Conservation (phyloP, 1,140 invertebrate genomes). For the Hypsibius dujardini region DNA sequence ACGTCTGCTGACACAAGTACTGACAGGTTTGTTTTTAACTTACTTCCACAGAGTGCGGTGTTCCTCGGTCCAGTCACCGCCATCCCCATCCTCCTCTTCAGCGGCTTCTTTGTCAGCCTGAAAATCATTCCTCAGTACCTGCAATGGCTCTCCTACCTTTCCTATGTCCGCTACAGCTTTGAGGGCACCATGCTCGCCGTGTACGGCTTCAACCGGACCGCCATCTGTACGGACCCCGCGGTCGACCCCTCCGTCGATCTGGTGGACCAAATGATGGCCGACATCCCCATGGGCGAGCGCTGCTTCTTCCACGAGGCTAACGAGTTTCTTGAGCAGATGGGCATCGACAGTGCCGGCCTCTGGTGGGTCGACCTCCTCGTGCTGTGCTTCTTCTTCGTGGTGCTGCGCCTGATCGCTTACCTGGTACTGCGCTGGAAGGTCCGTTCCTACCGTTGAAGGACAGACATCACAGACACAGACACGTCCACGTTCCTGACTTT, state of each 20-base stretch:
- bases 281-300: too few species aligned
- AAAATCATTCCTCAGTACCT: conserved; percentile 75
- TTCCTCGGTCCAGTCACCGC: conserved; percentile 77
- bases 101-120: conserved; percentile 80
- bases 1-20: too few species aligned
- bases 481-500: too few species aligned
- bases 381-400: conserved; percentile 58
- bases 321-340: conserved; percentile 67
- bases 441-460: conserved; percentile 27
- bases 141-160: conserved; percentile 69
- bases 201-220: conserved; percentile 59
- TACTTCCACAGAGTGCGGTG: conserved; percentile 55
- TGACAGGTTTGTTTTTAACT: too few species aligned
- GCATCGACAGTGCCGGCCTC: conserved; percentile 53
- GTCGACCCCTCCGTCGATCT: conserved; percentile 40
- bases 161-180: conserved; percentile 76
- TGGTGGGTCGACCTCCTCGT: conserved; percentile 57
- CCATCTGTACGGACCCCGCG: conserved; percentile 45
- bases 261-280: too few species aligned
- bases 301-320: conserved; percentile 66
- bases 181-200: conserved; percentile 73
- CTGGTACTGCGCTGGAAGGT: conserved; percentile 69
- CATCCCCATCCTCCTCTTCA: conserved; percentile 66
- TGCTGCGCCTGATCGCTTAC: conserved; percentile 62
- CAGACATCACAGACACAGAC: background rate